These are phyloP conservation scores for Columbina picui DNA, from an alignment of 2,113 vertebrate genomes.

Conservation along the genomic window DNA sequence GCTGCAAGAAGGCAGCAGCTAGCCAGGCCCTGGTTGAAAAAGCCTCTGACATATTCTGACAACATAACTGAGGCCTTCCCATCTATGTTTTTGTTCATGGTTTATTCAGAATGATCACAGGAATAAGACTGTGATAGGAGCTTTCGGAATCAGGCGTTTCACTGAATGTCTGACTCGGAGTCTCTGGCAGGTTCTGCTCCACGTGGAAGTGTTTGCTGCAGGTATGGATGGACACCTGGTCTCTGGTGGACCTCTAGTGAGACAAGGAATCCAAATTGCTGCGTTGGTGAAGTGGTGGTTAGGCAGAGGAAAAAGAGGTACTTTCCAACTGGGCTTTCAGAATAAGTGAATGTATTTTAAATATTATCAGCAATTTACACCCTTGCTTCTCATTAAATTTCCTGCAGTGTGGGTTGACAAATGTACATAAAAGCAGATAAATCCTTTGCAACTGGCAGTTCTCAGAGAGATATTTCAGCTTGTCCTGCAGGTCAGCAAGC, in stretches of 20 bases:
- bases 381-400: not conserved
- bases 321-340: not conserved
- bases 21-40: not conserved
- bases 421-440: not conserved
- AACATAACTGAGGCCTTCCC: not conserved
- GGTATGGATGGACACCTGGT: not conserved
- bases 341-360: not conserved
- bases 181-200: not conserved
- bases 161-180: not conserved
- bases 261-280: not conserved
- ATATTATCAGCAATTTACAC: not conserved
- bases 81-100: not conserved
- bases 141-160: not conserved
- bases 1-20: not conserved
- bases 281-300: not conserved
- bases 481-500: not conserved
- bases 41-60: rapidly evolving
- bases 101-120: not conserved
- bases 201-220: not conserved
- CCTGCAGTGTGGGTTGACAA: not conserved
- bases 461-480: not conserved
- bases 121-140: not conserved
- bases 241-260: not conserved
- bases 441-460: not conserved
- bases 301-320: not conserved